Base-by-base conservation (phyloP, 2,888 invertebrate genomes). In the Eudemis profundana region DNA sequence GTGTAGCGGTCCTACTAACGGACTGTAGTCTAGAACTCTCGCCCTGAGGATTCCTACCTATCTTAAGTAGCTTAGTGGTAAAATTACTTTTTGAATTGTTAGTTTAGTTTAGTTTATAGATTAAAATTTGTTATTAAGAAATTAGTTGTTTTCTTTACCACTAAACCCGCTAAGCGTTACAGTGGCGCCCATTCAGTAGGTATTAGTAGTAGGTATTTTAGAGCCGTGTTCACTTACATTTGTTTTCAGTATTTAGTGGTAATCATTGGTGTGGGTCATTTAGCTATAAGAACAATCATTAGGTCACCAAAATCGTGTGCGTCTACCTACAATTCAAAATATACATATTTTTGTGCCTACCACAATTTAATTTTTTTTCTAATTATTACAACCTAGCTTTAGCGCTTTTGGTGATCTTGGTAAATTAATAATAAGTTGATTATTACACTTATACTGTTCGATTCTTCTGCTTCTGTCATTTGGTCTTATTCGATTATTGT, bases 201-300 rank as follows among this genome's bases (percentile, higher is more conserved):
- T 10, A 7, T 29, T 50, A n/a, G n/a, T n/a, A n/a, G n/a, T n/a
- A n/a, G n/a, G n/a, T n/a, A n/a, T 50, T 12, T 29, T 29, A 17
- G 50, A 50, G 50, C 50, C 33, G 50, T 50, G 29, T 50, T 33
- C 50, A 50, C 33, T 50, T 50, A 4, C 29, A 50, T 12, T 33
- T 15, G 50, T 50, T 50, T 46, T 14, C 10, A 33, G 50, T 50
- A 33, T 50, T 50, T 10, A 14, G 3, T 50, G 29, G 50, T 50
- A 29, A 50, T 50, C 15, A 23, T 33, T 50, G 33, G 50, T 47
- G 47, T 47, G 23, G 47, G 47, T 47, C 14, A 23, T 14, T 47
- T 47, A 47, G 47, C 15, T 7, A 23, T 44, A 44, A 44, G 42
- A 8, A 4, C 15, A 15, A 17, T 15, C 42, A 15, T 42, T 42